Conservation (phyloP, 1,140 invertebrate genomes). For the Brachionus rubens region DNA sequence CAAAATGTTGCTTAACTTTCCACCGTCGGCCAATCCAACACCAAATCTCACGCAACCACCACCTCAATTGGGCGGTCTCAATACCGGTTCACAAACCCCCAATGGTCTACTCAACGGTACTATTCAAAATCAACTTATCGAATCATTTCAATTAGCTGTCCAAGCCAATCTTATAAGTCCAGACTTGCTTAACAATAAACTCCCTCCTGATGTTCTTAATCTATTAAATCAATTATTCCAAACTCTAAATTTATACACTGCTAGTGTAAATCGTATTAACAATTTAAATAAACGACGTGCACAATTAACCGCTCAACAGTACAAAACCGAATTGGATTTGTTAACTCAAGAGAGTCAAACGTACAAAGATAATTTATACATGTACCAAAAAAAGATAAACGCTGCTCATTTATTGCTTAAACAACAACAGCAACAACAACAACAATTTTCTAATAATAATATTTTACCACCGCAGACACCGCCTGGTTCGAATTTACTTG, state of each 20-base stretch:
- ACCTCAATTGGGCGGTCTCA: not conserved
- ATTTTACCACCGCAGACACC: not conserved
- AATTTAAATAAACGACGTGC: not conserved
- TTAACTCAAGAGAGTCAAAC: conserved; percentile 27
- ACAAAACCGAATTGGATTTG: conserved; percentile 4
- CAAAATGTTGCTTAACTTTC: not conserved
- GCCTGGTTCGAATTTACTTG: not conserved
- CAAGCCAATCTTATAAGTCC: not conserved
- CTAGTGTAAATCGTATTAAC: not conserved
- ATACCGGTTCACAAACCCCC: not conserved
- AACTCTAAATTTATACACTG: conserved; percentile 14
- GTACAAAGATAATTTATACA: not conserved
- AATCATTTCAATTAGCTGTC: conserved; percentile 14
- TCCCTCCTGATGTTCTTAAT: conserved; percentile 8
- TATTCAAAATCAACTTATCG: not conserved
- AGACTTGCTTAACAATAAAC: conserved; percentile 32
- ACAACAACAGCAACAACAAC: conserved; percentile 21
- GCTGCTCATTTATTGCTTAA: conserved; percentile 28
- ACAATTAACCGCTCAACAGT: not conserved
- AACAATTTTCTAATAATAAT: not conserved
- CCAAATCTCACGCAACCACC: not conserved
- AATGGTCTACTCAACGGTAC: too few species aligned
- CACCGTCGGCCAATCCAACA: too few species aligned
- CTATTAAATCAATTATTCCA: conserved; percentile 43
- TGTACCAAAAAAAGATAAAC: conserved; percentile 18